Evolutionary conservation across 1,140 invertebrate genomes (phyloP).

Genomic region (Theocolax elegans): DNA sequence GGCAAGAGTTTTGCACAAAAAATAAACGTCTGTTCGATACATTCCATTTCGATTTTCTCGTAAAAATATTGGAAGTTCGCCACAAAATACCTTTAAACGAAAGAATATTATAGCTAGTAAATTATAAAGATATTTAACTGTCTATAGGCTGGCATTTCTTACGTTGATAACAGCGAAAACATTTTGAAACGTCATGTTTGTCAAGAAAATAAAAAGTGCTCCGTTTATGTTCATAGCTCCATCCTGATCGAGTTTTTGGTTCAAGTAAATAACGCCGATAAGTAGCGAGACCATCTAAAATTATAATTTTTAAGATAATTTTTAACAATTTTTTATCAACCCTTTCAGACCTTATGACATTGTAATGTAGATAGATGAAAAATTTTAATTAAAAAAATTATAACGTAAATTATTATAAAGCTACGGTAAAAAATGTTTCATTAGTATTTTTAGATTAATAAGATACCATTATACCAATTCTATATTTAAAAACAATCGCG

Average conservation of each 20-base stretch:
- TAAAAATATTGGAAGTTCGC: constrained; percentile 91
- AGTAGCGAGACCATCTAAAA: constrained; percentile 85
- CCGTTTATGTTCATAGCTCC: constrained; percentile 97
- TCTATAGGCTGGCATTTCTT: constrained; percentile 59
- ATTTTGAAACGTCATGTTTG: constrained; percentile 95
- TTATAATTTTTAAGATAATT: constrained; percentile 33
- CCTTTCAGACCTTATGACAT: too few relatives aligned
- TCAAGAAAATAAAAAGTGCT: constrained; percentile 91
- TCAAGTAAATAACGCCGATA: constrained; percentile 90
- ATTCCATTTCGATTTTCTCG: constrained; percentile 91
- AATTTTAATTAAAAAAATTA: too few relatives aligned
- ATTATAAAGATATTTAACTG: background rate
- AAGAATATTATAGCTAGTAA: background rate
- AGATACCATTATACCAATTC: too few relatives aligned
- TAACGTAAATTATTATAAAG: too few relatives aligned
- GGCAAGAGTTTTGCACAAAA: constrained; percentile 89
- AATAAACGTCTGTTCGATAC: constrained; percentile 94
- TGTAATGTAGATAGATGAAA: too few relatives aligned
- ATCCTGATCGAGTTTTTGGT: constrained; percentile 85
- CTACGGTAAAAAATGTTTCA: too few relatives aligned
- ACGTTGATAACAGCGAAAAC: constrained; percentile 90
- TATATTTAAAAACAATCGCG: too few relatives aligned
- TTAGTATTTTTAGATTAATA: too few relatives aligned
- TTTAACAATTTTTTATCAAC: too few relatives aligned
- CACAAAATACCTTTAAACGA: constrained; percentile 85